Evolutionary conservation across 2,113 vertebrate genomes (phyloP).

Genomic region (Thamnophis sirtalis): DNA sequence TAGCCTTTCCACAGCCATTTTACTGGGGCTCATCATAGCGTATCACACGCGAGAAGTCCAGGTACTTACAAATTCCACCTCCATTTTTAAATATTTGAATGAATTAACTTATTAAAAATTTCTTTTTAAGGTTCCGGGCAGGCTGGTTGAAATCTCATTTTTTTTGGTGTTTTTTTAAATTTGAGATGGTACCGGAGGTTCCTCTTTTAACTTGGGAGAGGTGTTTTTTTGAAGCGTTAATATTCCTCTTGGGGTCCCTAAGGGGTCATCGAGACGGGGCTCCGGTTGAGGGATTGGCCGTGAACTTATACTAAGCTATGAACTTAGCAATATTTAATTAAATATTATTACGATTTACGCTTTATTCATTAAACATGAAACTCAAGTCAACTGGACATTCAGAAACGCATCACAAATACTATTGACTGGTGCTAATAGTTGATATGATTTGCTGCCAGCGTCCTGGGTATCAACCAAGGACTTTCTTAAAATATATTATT

Average conservation of each 20-base stretch:
- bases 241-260: background rate
- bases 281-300: background rate
- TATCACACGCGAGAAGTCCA: slow-evolving; percentile 80
- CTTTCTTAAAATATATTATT: too few relatives aligned
- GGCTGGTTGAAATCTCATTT: background rate
- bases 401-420: too few relatives aligned
- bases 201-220: background rate
- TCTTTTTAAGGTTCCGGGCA: background rate
- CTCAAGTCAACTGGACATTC: too few relatives aligned
- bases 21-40: slow-evolving; percentile 77
- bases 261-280: background rate
- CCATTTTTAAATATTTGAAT: background rate
- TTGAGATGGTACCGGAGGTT: background rate
- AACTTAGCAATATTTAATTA: too few relatives aligned
- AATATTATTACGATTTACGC: too few relatives aligned
- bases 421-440: too few relatives aligned
- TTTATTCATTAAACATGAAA: too few relatives aligned
- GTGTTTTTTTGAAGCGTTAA: background rate
- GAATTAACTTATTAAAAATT: background rate
- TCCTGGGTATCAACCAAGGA: too few relatives aligned
- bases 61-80: slow-evolving; percentile 56
- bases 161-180: background rate
- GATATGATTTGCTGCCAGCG: too few relatives aligned
- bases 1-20: slow-evolving; percentile 77
- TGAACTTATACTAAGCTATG: too few relatives aligned